Evolutionary conservation across 2,113 vertebrate species (phyloP), one percentile per base, ranked within the genome.

Genomic region (Sorex araneus): DNA sequence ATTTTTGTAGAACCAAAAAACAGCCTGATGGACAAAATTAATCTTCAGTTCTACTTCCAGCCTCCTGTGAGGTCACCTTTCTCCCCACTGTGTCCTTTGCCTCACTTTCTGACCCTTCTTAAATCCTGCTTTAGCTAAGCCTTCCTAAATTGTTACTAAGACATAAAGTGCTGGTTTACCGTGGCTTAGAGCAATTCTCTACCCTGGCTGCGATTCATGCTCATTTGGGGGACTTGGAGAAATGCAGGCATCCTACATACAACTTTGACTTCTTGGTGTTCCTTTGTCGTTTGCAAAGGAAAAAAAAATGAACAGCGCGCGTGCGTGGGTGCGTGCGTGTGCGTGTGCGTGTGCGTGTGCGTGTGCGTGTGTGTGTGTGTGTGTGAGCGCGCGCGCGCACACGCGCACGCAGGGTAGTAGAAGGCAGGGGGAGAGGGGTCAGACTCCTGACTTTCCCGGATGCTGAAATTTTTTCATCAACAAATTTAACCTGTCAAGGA

Each of bases 401-500:
- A n/a, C n/a, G n/a, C 45, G 11, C 45, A 47, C 45, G 11, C 43
- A 18, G 25, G 30, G 0, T 78, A 50, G 57, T 32, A 27, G 16
- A 43, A 71, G 32, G 34, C 36, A n/a, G 45, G 45, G 78, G 54
- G 10, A 60, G 57, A 16, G 21, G 18, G 18, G 21, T 21, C 21
- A 60, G 40, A 4, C 66, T 50, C 50, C 54, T 89, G 67, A 36
- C 47, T 89, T 93, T 47, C 70, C 54, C 64, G 89, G 76, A 84
- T 90, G 43, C 77, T 92, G 54, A 54, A 40, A 47, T 23, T 83
- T 80, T 90, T 86, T 96, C 81, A 82, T 16, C 69, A 83, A 36
- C 66, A 82, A 82, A 69, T 94, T 87, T 87, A 92, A 95, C 54
- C 57, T 67, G 54, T 77, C 84, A 87, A 74, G 81, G 78, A 93